phyloP scores from a whole-genome alignment of 1,140 invertebrate species.

The Rhopalosiphum maidis region DNA sequence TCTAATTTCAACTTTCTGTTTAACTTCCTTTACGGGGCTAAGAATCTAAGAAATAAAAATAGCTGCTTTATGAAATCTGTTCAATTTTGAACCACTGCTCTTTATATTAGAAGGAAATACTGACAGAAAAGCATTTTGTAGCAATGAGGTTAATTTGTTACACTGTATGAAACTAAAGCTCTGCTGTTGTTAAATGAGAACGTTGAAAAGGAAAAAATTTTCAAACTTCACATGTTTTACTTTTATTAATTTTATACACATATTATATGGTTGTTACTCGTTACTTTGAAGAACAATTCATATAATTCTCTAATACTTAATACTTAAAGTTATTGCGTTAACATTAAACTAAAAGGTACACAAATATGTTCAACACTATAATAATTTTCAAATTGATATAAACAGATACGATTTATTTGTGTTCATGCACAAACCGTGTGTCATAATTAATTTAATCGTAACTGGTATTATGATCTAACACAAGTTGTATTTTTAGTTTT shows the following conservation, averaged over 20 bases:
- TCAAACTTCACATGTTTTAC: background rate
- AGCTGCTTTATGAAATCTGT: background rate
- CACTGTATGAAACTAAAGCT: background rate
- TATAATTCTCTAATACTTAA: background rate
- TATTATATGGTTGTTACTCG: background rate
- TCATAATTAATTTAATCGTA: background rate
- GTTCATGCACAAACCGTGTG: background rate
- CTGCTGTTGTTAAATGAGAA: background rate
- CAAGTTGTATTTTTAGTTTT: background rate
- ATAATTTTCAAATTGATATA: background rate
- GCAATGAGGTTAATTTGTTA: background rate
- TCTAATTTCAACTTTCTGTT: background rate
- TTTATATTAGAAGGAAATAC: slow-evolving; percentile 2
- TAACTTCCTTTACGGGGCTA: background rate
- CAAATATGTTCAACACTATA: background rate
- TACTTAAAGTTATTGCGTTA: background rate
- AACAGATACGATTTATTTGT: background rate
- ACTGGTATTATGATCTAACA: background rate
- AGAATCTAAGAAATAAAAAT: background rate
- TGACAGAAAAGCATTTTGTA: slow-evolving; percentile 8
- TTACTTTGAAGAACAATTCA: background rate
- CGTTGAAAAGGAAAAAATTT: background rate
- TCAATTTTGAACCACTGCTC: background rate
- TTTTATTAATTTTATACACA: background rate
- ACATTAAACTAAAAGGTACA: too few species aligned